Percentiles rank a stretch among this genome's conserved stretches.
Evolutionary conservation across 1,140 invertebrate genomes (phyloP).

Genomic region (Harlomillsia oculata): DNA sequence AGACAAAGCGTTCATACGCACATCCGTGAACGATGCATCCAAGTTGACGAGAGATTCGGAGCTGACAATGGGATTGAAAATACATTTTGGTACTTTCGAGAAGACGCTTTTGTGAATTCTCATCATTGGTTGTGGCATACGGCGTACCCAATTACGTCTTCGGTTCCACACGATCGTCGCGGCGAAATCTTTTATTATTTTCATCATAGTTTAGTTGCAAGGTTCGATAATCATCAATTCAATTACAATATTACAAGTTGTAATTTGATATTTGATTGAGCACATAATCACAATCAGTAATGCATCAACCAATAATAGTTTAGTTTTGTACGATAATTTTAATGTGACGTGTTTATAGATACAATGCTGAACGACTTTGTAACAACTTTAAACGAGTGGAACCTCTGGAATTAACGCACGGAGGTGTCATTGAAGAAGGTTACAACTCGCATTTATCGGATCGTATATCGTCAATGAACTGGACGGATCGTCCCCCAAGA

Average conservation of each 20-base stretch:
- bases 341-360: not conserved
- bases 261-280: no score
- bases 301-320: no score
- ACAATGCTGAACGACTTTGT: conserved; percentile 13
- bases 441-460: conserved; percentile 17
- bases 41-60: conserved; percentile 7
- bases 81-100: conserved; percentile 18
- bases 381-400: not conserved
- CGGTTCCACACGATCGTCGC: not conserved
- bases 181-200: conserved; percentile 3
- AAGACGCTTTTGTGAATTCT: conserved; percentile 32
- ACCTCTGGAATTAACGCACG: not conserved
- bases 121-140: conserved; percentile 51
- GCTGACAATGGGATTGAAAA: conserved; percentile 13
- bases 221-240: no score
- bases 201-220: conserved; percentile 4
- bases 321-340: no score
- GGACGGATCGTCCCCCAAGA: conserved; percentile 8
- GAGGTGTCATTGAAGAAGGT: not conserved
- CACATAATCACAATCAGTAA: no score
- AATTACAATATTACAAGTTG: no score
- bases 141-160: not conserved
- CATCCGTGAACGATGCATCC: conserved; percentile 12
- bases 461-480: conserved; percentile 6
- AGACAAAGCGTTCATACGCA: no score